phyloP scores from a whole-genome alignment of 2,888 invertebrate genomes.

The Noctuana brunneofusca region DNA sequence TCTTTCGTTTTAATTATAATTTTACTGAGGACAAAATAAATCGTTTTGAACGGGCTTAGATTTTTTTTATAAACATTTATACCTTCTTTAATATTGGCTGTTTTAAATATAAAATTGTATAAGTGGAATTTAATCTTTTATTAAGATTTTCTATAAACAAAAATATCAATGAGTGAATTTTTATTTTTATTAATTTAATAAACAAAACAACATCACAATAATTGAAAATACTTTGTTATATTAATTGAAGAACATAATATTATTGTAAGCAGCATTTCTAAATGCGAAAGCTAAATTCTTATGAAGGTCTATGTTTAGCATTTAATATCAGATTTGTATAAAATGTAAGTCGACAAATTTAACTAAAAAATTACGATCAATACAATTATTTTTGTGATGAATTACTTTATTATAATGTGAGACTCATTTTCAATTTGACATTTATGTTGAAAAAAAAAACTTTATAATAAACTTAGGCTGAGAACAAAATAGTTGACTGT shows the following conservation, averaged over 20 bases:
- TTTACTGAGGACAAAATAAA: conserved; percentile 13
- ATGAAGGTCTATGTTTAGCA: neutral
- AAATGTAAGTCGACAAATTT: neutral
- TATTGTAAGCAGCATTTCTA: no score
- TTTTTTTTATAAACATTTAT: conserved; percentile 3
- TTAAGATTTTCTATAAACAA: no score
- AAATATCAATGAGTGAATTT: no score
- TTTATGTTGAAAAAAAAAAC: neutral
- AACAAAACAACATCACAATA: no score
- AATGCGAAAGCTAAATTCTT: no score
- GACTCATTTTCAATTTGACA: neutral
- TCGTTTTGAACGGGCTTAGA: neutral
- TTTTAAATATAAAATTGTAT: neutral
- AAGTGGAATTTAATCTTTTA: no score
- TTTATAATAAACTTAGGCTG: neutral
- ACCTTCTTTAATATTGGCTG: neutral
- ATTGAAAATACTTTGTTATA: no score
- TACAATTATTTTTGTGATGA: neutral
- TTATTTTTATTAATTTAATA: no score
- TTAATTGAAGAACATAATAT: no score
- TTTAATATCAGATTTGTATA: neutral
- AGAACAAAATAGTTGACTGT: conserved; percentile 27
- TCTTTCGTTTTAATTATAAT: conserved; percentile 20
- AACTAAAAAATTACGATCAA: neutral
- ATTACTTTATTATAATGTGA: neutral